phyloP scores from a whole-genome alignment of 2,797 vertebrate genomes.

The Hapalemur alaotrensis region DNA sequence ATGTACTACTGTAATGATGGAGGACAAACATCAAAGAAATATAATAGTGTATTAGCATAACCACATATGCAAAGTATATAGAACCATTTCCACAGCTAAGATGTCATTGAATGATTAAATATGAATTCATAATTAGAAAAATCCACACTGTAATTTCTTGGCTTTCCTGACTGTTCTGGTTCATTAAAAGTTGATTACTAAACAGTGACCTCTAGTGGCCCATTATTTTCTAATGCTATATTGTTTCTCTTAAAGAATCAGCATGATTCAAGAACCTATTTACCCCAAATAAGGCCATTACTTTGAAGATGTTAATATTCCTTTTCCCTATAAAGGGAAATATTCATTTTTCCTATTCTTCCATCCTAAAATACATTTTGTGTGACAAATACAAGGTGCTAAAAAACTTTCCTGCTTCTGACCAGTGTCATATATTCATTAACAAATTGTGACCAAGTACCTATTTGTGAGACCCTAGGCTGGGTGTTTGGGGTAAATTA shows the following conservation, averaged over 20 bases:
- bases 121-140: slow-evolving; percentile 97
- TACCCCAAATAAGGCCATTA: not conserved
- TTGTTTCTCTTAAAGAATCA: slow-evolving; percentile 51
- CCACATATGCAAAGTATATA: slow-evolving; percentile 88
- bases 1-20: slow-evolving; percentile 91
- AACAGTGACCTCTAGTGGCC: slow-evolving; percentile 95
- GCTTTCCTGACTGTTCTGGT: slow-evolving; percentile 91
- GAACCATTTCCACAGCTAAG: slow-evolving; percentile 87
- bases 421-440: not conserved
- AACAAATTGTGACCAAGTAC: not conserved
- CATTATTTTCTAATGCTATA: slow-evolving; percentile 65
- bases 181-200: slow-evolving; percentile 95
- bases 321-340: slow-evolving; percentile 17
- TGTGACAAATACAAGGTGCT: slow-evolving; percentile 20
- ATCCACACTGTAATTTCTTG: slow-evolving; percentile 93
- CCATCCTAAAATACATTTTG: slow-evolving; percentile 35
- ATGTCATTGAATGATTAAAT: slow-evolving; percentile 97
- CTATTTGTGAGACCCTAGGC: not conserved
- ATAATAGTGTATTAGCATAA: slow-evolving; percentile 93
- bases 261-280: not conserved
- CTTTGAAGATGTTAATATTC: slow-evolving; percentile 54
- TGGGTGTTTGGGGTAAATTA: not conserved
- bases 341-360: not conserved
- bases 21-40: slow-evolving; percentile 89
- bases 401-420: slow-evolving; percentile 40